Evolutionary conservation across 2,797 vertebrate species (phyloP), one percentile per base, ranked within the genome.

Genomic region (Orestias chungarensis): DNA sequence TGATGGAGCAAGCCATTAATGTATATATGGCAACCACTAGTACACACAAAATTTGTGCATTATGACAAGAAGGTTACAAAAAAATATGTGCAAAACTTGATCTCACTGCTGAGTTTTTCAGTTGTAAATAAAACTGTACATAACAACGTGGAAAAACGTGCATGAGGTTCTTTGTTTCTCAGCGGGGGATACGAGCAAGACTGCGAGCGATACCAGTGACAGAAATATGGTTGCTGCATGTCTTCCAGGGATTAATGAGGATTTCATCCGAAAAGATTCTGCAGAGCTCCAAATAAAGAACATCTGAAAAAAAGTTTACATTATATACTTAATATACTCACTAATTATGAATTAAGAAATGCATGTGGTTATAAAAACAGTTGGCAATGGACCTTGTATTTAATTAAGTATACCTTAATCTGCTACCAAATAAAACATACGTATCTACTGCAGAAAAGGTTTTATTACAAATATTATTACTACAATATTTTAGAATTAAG

Each of bases 81-180:
- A 81, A 78, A 81, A 86, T 90, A 93, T 92, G 94, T 93, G 92
- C 94, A 94, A 92, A 89, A 91, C 93, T 92, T 94, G 89, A 93
- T 94, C 94, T 91, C 54, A 93, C 93, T 94, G 94, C 94, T 93
- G 94, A 93, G 93, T 95, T 97, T 96, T 96, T 96, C 97, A 94
- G 91, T 96, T 97, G 96, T 96, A 96, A 98, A 98, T 99, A 97
- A 98, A 98, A 95, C 92, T 95, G 90, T 95, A 94, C 92, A 95
- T 94, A 93, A 89, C 69, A 88, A 89, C 68, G 67, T 61, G 57
- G 33, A 61, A 35, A 61, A 74, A 86, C 55, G 66, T 27, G 68
- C 66, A 70, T 80, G 62, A 40, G 52, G 66, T 15, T 35, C 29
- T 64, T 54, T 74, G 64, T 49, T 64, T 35, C 27, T 66, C 44